A percentile compares a stretch with the other conserved stretches of the same genome.
These are phyloP conservation scores for Euphysa ruthae DNA, from an alignment of 30 jellyfish, hydroid and myxozoan genomes.

Conservation along the genomic window DNA sequence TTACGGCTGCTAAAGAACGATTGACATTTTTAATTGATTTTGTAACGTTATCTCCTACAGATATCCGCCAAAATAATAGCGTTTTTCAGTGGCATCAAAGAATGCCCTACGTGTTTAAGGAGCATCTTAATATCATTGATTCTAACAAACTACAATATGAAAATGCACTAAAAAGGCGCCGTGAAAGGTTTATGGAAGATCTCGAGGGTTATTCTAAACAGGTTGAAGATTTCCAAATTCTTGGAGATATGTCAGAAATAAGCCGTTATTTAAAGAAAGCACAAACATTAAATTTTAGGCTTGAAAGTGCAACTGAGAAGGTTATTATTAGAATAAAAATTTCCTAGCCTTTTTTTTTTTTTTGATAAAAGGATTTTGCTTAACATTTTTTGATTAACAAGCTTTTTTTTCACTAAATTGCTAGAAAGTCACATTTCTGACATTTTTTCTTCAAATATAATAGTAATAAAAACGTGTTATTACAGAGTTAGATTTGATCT, in stretches of 20 bases:
- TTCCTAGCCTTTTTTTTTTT: too few species aligned
- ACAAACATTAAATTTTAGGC: slow-evolving; percentile 71
- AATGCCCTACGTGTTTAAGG: slow-evolving; percentile 96
- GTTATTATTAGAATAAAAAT: too few species aligned
- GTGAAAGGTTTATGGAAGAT: slow-evolving; percentile 77
- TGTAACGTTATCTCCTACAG: slow-evolving; percentile 87
- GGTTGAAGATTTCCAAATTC: slow-evolving; percentile 90
- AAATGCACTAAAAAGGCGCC: slow-evolving; percentile 82
- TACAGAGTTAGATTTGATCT: too few species aligned
- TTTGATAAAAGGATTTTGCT: too few species aligned
- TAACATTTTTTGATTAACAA: too few species aligned
- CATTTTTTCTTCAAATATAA: too few species aligned
- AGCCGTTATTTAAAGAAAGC: slow-evolving; percentile 82
- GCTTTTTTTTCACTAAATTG: too few species aligned
- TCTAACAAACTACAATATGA: slow-evolving; percentile 70
- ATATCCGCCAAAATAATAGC: slow-evolving; percentile 66
- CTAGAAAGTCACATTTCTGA: too few species aligned
- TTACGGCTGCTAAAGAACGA: slow-evolving; percentile 64
- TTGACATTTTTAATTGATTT: slow-evolving; percentile 69
- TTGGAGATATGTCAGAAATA: slow-evolving; percentile 87
- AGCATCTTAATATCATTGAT: slow-evolving; percentile 70
- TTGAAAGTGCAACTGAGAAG: slow-evolving; percentile 83
- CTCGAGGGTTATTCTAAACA: slow-evolving; percentile 88
- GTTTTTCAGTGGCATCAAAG: slow-evolving; percentile 97
- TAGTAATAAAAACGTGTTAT: too few species aligned